Evolutionary conservation across 2,888 invertebrate species (phyloP).

Genomic region (Apodemia zela): DNA sequence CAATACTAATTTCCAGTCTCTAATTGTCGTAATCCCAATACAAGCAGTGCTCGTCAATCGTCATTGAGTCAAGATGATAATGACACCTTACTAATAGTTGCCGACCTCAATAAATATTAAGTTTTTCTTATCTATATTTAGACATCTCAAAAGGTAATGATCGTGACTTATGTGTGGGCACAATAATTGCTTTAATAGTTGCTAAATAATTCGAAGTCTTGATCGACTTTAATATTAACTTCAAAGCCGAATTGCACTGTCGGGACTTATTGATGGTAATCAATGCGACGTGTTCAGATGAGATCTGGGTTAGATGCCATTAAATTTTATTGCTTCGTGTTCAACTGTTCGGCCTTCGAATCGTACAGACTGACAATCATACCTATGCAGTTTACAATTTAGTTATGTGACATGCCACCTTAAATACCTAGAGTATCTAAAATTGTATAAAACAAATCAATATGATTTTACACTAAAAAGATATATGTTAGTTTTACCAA

Average conservation of each 20-base stretch:
- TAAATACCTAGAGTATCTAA: too few relatives aligned
- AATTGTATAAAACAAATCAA: too few relatives aligned
- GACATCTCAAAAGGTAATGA: background rate
- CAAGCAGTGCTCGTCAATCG: background rate
- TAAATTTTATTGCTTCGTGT: conserved; percentile 61
- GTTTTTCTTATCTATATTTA: background rate
- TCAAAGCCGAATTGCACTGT: conserved; percentile 33
- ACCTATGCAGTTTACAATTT: conserved; percentile 3
- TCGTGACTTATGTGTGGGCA: conserved; percentile 14
- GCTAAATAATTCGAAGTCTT: conserved; percentile 13
- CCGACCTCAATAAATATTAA: background rate
- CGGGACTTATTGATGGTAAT: conserved; percentile 44
- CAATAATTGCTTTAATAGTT: conserved; percentile 11
- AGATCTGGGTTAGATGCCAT: conserved; percentile 64
- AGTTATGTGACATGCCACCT: background rate
- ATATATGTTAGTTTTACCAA: too few relatives aligned
- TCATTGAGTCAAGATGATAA: conserved; percentile 1
- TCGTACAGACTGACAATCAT: conserved; percentile 35
- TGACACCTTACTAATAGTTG: background rate
- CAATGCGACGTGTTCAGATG: conserved; percentile 43
- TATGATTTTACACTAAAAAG: too few relatives aligned
- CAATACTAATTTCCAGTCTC: too few relatives aligned
- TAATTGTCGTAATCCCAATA: too few relatives aligned
- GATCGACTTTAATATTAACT: conserved; percentile 3
- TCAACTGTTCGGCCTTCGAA: conserved; percentile 30